Base-by-base conservation (phyloP, 2,888 invertebrate genomes). In the Mactromeris polynyma region DNA sequence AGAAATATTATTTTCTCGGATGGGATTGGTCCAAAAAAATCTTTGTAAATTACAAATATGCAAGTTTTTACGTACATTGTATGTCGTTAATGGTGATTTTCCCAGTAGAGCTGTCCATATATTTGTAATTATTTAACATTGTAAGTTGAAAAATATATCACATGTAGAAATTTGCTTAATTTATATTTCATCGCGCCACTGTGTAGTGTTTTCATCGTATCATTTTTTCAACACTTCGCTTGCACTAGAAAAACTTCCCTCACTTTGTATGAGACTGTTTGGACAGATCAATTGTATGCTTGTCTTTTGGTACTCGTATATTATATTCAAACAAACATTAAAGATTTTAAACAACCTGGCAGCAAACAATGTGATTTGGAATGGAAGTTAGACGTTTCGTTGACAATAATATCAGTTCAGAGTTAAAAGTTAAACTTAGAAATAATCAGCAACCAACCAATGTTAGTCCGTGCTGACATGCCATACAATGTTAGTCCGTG, bases 111-210 rank as follows among this genome's bases (percentile, higher is more conserved):
- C 58, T 64, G 58, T 64, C 58, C 11, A 64, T 26, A 2, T 3
- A 26, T n/a, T n/a, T 64, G 58, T 64, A 26, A n/a, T 9, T 64
- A 26, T 64, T 64, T n/a, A 64, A 64, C 58, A 26, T 64, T 64
- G 58, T 64, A 64, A 64, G 58, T 64, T 9, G 9, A 64, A 26
- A 26, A 26, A 64, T 64, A 64, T 64, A 64, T 64, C n/a, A 64
- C 26, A 64, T 26, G 58, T 64, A 64, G 58, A 64, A 64, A 64
- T n/a, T n/a, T n/a, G 58, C 58, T 64, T 64, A 64, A 64, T n/a
- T 26, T 26, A 64, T 58, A 58, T 64, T 26, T 64, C 7, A 4
- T 26, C n/a, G n/a, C 58, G 26, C 26, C 58, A 64, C 26, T 9
- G 17, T 46, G 26, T 64, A 64, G 9, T 7, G 26, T 26, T 64